Base-by-base conservation (phyloP, 2,888 invertebrate species). In the Yponomeuta sedellus region DNA sequence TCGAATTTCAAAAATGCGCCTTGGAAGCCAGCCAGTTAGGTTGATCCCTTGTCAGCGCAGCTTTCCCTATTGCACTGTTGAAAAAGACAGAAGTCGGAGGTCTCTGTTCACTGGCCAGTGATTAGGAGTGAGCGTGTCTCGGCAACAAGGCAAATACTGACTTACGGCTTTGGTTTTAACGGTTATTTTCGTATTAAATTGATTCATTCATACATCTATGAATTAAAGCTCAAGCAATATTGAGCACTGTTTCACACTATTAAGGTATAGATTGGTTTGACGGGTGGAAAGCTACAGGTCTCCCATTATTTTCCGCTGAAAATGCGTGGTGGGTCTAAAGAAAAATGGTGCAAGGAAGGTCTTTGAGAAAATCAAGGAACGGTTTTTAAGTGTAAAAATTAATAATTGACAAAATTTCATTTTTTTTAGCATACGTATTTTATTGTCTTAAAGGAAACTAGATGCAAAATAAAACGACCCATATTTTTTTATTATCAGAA, bases 221-320 rank as follows among this genome's bases (percentile, higher is more conserved):
- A 10, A 3, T 20, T 40, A 0, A 20, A 1, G 20, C 16, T 16
- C 44, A 52, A 3, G 12, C 44, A 52, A 52, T 22, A 66, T 61
- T 28, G 65, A 64, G 70, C 58, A 67, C 64, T 72, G 20, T 59
- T 1, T 3, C 4, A 6, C 6, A 59, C 5, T 1, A 0, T 20
- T 74, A 77, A 71, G 68, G 73, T 72, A 22, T 16, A 67, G 22
- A 67, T 68, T 77, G 0, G 22, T 8, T 28, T 75, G 71, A 0
- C 61, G 16, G 66, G 63, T 68, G 76, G 72, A 85, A 84, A 86
- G 86, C 88, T 83, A 88, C 88, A 88, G 88, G 88, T 88, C 79
- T 83, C 81, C 83, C 80, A 83, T 86, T 83, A 82, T 79, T 84
- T 83, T 77, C 72, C 77, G 80, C 82, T 82, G 85, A 85, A 86